Conservation (phyloP, 1,140 invertebrate genomes). For the Platorchestia sp. region DNA sequence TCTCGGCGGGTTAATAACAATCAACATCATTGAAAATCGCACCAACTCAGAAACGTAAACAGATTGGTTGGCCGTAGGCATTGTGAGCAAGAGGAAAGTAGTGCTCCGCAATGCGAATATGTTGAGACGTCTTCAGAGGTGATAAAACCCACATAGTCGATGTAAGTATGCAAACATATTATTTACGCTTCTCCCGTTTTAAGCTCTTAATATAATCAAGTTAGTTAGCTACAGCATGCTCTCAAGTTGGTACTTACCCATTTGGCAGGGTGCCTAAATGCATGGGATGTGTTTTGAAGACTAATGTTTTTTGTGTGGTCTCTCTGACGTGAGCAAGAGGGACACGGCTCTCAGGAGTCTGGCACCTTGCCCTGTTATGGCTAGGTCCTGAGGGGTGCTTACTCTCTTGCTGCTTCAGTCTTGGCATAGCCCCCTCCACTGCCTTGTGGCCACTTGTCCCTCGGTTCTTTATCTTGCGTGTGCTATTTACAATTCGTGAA, state of each 20-base stretch:
- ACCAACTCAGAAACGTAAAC: not conserved
- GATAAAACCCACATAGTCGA: not conserved
- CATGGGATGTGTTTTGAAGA: conserved; percentile 52
- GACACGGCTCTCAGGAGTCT: conserved; percentile 55
- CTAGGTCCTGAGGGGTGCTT: conserved; percentile 21
- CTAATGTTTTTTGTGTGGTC: conserved; percentile 47
- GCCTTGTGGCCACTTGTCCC: not conserved
- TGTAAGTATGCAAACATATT: not conserved
- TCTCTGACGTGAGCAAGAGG: conserved; percentile 55
- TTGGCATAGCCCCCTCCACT: not conserved
- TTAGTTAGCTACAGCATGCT: conserved; percentile 35
- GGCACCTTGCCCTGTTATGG: conserved; percentile 51
- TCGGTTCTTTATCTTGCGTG: not conserved
- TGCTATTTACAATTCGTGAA: not conserved
- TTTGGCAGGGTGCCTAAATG: conserved; percentile 50
- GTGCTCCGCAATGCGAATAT: not conserved
- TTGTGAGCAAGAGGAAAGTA: too few relatives aligned
- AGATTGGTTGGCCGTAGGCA: not conserved
- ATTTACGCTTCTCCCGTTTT: not conserved
- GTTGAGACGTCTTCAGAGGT: not conserved
- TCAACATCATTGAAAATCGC: not conserved
- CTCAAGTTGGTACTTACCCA: conserved; percentile 32
- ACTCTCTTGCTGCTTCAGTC: conserved; percentile 41
- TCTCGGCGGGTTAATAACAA: not conserved
- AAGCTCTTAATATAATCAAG: not conserved